Percentiles rank a stretch among this genome's conserved stretches.
phyloP scores from a whole-genome alignment of 2,888 invertebrate genomes.

The Aquatica leii region DNA sequence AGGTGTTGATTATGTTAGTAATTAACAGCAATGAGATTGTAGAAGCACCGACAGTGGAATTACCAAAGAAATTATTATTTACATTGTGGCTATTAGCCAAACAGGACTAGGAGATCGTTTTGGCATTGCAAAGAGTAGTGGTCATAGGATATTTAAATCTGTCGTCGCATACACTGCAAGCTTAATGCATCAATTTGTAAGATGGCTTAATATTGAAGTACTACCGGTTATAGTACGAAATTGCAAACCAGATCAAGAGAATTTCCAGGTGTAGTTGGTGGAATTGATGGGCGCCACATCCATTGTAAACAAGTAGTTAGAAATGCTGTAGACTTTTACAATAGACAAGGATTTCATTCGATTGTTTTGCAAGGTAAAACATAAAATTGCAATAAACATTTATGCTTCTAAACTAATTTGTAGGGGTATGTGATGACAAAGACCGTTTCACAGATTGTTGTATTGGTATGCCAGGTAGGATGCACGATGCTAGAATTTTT shows the following conservation, averaged over 20 bases:
- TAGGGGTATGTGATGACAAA: constrained; percentile 7
- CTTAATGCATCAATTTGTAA: constrained; percentile 3
- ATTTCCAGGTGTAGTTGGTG: constrained; percentile 4
- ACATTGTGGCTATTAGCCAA: constrained; percentile 1
- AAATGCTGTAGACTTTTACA: constrained; percentile 7
- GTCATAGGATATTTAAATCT: constrained; percentile 5
- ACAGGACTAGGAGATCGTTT: constrained; percentile 2
- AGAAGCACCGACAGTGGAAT: background rate
- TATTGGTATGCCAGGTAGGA: constrained; percentile 10
- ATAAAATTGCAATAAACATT: background rate
- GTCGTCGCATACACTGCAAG: background rate
- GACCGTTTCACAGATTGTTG: constrained; percentile 5
- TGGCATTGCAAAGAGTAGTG: constrained; percentile 1
- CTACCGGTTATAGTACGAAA: constrained; percentile 2
- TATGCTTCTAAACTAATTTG: background rate
- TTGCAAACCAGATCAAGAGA: background rate
- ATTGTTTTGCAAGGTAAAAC: constrained; percentile 5
- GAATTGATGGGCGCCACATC: constrained; percentile 8
- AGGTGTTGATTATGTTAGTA: background rate
- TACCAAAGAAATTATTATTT: background rate
- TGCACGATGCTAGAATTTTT: constrained; percentile 34
- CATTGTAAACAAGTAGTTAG: constrained; percentile 1
- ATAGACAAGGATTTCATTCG: constrained; percentile 7
- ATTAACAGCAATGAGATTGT: background rate
- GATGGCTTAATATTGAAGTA: constrained; percentile 2